phyloP scores from a whole-genome alignment of 1,140 invertebrate genomes.

The Brachionus rotundiformis region DNA sequence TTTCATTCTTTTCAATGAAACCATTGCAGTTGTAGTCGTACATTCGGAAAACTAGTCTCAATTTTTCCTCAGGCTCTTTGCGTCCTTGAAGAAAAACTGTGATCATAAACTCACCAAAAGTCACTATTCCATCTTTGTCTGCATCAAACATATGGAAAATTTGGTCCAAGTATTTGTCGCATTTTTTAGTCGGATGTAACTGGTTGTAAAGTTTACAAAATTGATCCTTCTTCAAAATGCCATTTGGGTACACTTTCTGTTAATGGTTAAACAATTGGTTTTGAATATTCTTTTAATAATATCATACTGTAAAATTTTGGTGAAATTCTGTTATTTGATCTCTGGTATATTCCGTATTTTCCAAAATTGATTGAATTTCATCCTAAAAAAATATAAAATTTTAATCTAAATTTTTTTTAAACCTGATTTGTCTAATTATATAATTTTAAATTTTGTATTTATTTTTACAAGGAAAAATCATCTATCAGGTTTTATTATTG shows the following conservation, averaged over 20 bases:
- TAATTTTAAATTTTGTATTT: no score
- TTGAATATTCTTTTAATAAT: no score
- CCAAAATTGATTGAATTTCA: constrained; percentile 44
- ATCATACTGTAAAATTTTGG: constrained; percentile 39
- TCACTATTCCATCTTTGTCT: constrained; percentile 26
- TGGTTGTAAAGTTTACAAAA: constrained; percentile 45
- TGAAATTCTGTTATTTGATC: constrained; percentile 41
- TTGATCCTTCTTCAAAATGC: constrained; percentile 18
- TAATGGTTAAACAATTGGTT: background rate
- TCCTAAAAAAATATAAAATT: constrained; percentile 16
- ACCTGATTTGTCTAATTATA: no score
- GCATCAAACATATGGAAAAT: constrained; percentile 38
- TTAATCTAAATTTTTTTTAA: no score
- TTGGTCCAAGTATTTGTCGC: background rate
- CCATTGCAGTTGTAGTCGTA: constrained; percentile 43
- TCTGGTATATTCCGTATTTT: constrained; percentile 34
- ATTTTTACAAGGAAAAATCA: no score
- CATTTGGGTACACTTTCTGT: constrained; percentile 36
- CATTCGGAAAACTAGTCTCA: constrained; percentile 37
- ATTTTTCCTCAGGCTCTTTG: constrained; percentile 40
- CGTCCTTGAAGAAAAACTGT: constrained; percentile 13
- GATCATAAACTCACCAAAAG: constrained; percentile 45
- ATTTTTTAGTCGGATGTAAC: constrained; percentile 15
- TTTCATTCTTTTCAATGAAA: constrained; percentile 23
- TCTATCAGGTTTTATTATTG: no score